A percentile compares a stretch with the other conserved stretches of the same genome.
Conservation (phyloP, 2,888 invertebrate genomes). For the Drosophila incognita region DNA sequence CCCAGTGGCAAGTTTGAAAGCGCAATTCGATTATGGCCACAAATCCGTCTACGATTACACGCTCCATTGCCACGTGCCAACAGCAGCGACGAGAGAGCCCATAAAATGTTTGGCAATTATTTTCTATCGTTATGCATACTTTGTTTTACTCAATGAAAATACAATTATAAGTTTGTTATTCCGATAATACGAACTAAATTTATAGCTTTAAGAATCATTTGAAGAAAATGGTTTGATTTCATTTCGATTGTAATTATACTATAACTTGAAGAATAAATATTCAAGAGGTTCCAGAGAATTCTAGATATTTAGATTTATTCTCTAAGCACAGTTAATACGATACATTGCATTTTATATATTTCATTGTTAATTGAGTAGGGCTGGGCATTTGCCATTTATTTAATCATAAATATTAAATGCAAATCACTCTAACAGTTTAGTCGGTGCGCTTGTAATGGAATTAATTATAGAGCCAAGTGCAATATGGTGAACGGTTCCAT, state of each 20-base stretch:
- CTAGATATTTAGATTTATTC: neutral
- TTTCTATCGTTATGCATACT: constrained; percentile 17
- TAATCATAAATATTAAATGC: constrained; percentile 33
- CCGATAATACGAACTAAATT: neutral
- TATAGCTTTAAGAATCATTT: neutral
- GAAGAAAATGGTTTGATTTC: neutral
- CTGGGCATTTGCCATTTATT: neutral
- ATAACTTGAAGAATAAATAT: neutral
- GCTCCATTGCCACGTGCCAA: constrained; percentile 43
- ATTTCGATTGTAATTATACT: neutral
- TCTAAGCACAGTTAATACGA: too few relatives aligned
- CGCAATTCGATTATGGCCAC: constrained; percentile 54
- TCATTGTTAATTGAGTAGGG: neutral
- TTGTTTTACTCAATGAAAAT: constrained; percentile 9
- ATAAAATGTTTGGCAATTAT: constrained; percentile 28
- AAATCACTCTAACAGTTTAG: constrained; percentile 36
- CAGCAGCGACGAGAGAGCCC: neutral
- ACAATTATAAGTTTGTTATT: constrained; percentile 20
- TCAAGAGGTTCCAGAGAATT: neutral
- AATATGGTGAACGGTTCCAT: constrained; percentile 31
- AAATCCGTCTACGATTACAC: constrained; percentile 48
- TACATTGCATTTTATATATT: neutral
- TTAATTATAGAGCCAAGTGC: constrained; percentile 40
- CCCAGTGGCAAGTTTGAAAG: constrained; percentile 37
- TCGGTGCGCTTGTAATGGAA: constrained; percentile 34